Evolutionary conservation across 2,797 vertebrate genomes (phyloP).

Genomic region (Epinephelus malabaricus): DNA sequence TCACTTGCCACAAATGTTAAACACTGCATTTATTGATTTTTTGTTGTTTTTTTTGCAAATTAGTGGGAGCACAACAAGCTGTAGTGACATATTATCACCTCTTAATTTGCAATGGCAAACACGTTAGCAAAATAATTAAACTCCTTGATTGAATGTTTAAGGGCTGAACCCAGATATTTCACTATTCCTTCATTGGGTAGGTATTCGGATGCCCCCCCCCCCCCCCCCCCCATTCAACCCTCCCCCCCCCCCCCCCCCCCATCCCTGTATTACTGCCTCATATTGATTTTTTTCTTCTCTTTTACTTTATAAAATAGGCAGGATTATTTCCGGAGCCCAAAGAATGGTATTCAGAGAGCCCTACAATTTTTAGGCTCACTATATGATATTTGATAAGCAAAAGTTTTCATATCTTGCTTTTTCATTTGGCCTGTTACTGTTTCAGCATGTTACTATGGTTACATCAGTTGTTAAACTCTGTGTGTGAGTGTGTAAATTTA

Average conservation of each 20-base stretch:
- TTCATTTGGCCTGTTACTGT: slow-evolving; percentile 9
- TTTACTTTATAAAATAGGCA: too few species aligned
- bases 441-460: slow-evolving; percentile 38
- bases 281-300: too few species aligned
- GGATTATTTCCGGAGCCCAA: too few species aligned
- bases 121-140: background rate
- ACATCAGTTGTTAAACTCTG: slow-evolving; percentile 34
- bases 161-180: too few species aligned
- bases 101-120: background rate
- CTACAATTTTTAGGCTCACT: background rate
- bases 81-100: background rate
- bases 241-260: too few species aligned
- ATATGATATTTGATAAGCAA: background rate
- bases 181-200: too few species aligned
- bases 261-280: too few species aligned
- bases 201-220: too few species aligned
- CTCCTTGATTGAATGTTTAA: background rate
- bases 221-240: too few species aligned
- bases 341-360: too few species aligned
- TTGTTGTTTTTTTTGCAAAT: background rate
- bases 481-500: slow-evolving; percentile 37
- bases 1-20: background rate
- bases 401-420: background rate
- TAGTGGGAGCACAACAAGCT: background rate
- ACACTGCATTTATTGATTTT: background rate